Evolutionary conservation across 1,140 invertebrate species (phyloP).

Genomic region (Zelostemma sp.): DNA sequence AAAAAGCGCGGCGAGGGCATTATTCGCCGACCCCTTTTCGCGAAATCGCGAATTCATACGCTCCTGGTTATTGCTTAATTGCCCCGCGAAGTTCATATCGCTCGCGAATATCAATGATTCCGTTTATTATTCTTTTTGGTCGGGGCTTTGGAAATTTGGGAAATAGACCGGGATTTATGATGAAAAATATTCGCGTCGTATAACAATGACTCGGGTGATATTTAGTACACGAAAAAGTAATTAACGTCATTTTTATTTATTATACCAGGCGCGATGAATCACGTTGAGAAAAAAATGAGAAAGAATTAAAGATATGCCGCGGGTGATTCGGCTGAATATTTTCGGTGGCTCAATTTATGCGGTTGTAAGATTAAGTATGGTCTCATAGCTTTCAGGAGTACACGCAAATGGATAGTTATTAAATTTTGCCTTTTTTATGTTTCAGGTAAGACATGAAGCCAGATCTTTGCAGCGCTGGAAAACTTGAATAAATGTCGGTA

Average conservation of each 20-base stretch:
- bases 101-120: no score
- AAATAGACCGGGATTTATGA: no score
- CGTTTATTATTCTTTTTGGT: no score
- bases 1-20: constrained; percentile 18
- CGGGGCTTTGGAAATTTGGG: no score
- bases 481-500: constrained; percentile 14
- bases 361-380: constrained; percentile 30
- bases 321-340: neutral
- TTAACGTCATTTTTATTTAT: no score
- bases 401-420: constrained; percentile 21
- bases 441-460: constrained; percentile 51
- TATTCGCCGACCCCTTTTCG: no score
- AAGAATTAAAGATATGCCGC: neutral
- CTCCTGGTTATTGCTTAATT: constrained; percentile 22
- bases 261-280: no score
- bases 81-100: constrained; percentile 11
- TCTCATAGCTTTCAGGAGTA: constrained; percentile 20
- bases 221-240: no score
- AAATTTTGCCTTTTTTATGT: constrained; percentile 45
- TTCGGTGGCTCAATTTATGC: constrained; percentile 27
- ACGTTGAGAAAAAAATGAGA: no score
- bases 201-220: no score
- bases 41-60: constrained; percentile 16
- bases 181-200: no score
- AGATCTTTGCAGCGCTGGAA: no score